A percentile compares a stretch with the other conserved stretches of the same genome.
Evolutionary conservation across 2,797 vertebrate species (phyloP).

Genomic region (Nasua narica): DNA sequence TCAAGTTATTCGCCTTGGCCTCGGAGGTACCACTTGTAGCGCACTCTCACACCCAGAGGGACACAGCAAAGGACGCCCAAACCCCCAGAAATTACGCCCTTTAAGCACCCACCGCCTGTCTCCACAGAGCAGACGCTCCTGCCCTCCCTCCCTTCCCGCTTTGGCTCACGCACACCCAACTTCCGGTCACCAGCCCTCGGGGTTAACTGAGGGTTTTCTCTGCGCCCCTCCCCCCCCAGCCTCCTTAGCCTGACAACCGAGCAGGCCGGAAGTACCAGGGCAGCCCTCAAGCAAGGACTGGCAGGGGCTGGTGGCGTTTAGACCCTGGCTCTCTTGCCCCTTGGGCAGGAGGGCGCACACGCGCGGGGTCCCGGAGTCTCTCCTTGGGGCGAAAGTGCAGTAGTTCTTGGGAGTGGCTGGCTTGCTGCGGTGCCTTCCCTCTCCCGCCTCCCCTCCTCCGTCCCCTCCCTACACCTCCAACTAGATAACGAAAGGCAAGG

Average conservation of each 20-base stretch:
- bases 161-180: fast-evolving
- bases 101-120: fast-evolving
- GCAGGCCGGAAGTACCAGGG: background rate
- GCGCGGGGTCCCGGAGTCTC: fast-evolving
- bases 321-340: background rate
- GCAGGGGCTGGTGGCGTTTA: background rate
- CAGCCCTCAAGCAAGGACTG: background rate
- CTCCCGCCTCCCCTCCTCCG: background rate
- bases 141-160: background rate
- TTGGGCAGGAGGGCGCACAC: fast-evolving
- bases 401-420: background rate
- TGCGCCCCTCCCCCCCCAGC: background rate
- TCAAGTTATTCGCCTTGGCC: background rate
- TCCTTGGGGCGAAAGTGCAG: too few relatives aligned
- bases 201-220: background rate
- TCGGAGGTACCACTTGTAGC: fast-evolving
- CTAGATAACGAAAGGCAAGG: background rate
- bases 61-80: background rate
- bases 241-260: background rate
- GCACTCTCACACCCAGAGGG: too few relatives aligned
- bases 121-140: background rate
- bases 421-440: background rate
- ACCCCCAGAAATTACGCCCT: fast-evolving
- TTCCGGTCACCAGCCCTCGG: fast-evolving
- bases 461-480: background rate